Evolutionary conservation across 2,888 invertebrate species (phyloP), one percentile per base, ranked within the genome.

Genomic region (Campoletis raptor): DNA sequence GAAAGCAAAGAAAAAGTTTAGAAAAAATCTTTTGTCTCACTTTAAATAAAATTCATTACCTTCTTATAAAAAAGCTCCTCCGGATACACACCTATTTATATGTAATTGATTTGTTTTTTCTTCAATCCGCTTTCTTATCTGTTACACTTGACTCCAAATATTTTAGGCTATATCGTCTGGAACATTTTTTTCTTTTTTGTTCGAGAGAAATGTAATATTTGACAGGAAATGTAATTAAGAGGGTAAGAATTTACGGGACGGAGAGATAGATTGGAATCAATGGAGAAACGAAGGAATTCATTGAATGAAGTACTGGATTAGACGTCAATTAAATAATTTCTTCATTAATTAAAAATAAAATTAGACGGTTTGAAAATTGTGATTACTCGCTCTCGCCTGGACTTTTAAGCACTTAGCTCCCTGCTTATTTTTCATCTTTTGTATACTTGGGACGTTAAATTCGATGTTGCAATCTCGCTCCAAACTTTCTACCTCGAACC

Each of bases 151-250:
- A 90, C 88, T 80, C 85, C 86, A 88, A 91, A 88, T 89, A 88
- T 89, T 90, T 89, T 88, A 88, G 89, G 89, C 89, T 89, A 85
- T 88, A 90, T 88, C 88, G 89, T 89, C 83, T 85, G 91, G 90
- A 92, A 92, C 90, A 91, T 90, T 91, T 91, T 92, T 91, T 90
- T 87, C 90, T 89, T 12, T 10, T 3, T 24, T 61, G n/a, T 30
- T 12, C 6, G 6, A 5, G 61, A 90, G 82, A 90, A 89, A 87
- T 89, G 42, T 57, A 64, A 85, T 61, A 69, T n/a, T 72, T 52
- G 61, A 54, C 24, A 30, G 77, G 66, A 70, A 61, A 40, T 7
- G 61, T 30, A 12, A 18, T 6, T 30, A 30, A n/a, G 48, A 30
- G 42, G 37, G 66, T 18, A 57, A 57, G 6, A 40, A 66, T 74